phyloP scores from a whole-genome alignment of 2,888 invertebrate species.

The Sarcophaga caerulescens region DNA sequence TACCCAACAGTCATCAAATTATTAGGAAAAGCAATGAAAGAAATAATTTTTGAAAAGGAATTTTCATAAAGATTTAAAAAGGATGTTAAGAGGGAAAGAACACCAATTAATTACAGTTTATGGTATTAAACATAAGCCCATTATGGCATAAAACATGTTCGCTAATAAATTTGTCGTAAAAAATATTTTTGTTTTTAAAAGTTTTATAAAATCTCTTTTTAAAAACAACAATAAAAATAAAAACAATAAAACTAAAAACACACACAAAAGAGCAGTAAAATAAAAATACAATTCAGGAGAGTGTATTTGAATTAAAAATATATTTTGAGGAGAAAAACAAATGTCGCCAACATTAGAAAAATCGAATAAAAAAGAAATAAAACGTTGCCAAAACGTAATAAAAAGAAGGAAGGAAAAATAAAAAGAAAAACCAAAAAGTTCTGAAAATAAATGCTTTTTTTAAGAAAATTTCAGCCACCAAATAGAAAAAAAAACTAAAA shows the following conservation, averaged over 20 bases:
- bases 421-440: conserved; percentile 5
- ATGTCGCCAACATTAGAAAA: conserved; percentile 63
- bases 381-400: conserved; percentile 52
- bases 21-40: not conserved
- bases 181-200: not conserved
- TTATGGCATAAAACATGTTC: conserved; percentile 22
- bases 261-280: conserved; percentile 9
- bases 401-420: not conserved
- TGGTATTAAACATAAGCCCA: too few species aligned
- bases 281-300: not conserved
- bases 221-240: conserved; percentile 17
- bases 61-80: not conserved
- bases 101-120: too few species aligned
- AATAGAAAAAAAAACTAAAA: conserved; percentile 13
- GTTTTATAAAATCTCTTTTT: not conserved
- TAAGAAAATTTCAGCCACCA: not conserved
- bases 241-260: not conserved
- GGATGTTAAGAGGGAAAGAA: too few species aligned
- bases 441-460: conserved; percentile 20
- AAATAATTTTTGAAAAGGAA: not conserved
- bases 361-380: not conserved
- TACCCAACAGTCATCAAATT: not conserved
- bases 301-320: conserved; percentile 39
- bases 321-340: conserved; percentile 28
- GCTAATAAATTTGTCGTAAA: conserved; percentile 36